Percentiles rank a stretch among this genome's conserved stretches.
These are phyloP conservation scores for Anableps anableps DNA, from an alignment of 2,797 vertebrate genomes.

Conservation along the genomic window DNA sequence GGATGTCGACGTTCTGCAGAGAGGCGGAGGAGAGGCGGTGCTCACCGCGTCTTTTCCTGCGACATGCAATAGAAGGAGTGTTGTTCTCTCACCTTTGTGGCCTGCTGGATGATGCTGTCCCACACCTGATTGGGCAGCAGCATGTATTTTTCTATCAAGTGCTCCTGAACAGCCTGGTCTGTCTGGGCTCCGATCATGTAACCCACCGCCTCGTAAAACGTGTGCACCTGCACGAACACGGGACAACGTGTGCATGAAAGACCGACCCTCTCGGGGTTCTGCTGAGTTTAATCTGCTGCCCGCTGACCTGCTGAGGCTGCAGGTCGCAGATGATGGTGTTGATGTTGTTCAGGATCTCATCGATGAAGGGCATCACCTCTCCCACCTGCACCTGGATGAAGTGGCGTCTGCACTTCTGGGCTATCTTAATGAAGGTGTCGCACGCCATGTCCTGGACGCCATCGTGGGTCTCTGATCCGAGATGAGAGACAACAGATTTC, in stretches of 20 bases:
- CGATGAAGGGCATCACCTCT: constrained; percentile 99
- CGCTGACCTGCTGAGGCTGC: constrained; percentile 95
- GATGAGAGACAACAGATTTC: too few relatives aligned
- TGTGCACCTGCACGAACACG: constrained; percentile 87
- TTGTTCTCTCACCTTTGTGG: constrained; percentile 89
- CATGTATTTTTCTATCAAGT: constrained; percentile 99
- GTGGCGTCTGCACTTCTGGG: constrained; percentile 97
- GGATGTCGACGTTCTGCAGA: constrained; percentile 94
- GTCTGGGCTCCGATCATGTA: constrained; percentile 99
- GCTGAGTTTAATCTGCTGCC: neutral
- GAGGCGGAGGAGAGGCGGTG: neutral
- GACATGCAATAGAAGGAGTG: rapidly evolving
- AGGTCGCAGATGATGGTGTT: constrained; percentile 99
- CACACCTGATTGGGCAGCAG: constrained; percentile 98
- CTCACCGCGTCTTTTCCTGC: too few relatives aligned
- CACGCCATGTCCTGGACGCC: constrained; percentile 99
- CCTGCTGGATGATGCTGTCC: constrained; percentile 99
- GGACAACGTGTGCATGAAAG: too few relatives aligned
- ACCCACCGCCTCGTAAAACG: constrained; percentile 97
- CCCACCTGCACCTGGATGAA: constrained; percentile 99
- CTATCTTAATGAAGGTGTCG: constrained; percentile 99
- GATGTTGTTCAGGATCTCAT: constrained; percentile 98
- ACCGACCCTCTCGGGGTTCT: neutral
- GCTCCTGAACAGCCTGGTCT: constrained; percentile 96
- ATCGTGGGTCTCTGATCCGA: constrained; percentile 94